Evolutionary conservation across 2,113 vertebrate species (phyloP).

Genomic region (Gobius niger): DNA sequence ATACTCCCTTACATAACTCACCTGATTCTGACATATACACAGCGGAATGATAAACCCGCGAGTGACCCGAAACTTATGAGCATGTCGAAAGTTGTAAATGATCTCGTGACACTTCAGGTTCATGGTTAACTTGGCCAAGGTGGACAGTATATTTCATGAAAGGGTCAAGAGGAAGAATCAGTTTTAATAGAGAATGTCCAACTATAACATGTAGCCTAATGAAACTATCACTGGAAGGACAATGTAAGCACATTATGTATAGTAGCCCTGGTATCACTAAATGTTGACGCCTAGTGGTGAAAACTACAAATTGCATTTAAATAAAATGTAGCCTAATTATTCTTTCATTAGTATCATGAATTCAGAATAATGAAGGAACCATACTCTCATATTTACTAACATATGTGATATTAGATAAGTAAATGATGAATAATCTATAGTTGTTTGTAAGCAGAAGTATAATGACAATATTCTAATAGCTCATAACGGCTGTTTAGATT

Average conservation of each 20-base stretch:
- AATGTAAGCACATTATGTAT: not conserved
- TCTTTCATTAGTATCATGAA: not conserved
- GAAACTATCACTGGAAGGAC: not conserved
- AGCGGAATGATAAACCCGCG: not conserved
- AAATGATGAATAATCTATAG: no score
- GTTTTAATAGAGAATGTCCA: not conserved
- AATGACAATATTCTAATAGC: no score
- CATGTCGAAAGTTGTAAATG: not conserved
- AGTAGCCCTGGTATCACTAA: not conserved
- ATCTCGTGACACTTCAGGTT: not conserved
- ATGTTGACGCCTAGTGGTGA: conserved; percentile 47
- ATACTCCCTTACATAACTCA: conserved; percentile 10
- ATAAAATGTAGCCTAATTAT: not conserved
- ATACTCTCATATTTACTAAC: no score
- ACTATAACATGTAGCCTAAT: not conserved
- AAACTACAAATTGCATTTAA: conserved; percentile 14
- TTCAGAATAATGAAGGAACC: not conserved
- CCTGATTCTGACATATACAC: not conserved
- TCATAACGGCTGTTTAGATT: no score
- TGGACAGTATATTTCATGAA: not conserved
- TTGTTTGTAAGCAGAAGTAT: no score
- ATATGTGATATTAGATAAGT: no score
- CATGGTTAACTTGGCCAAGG: no score
- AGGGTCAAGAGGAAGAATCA: not conserved
- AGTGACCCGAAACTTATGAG: not conserved